Conservation (phyloP, 23 tunicate species). For the Ascidia mentula region DNA sequence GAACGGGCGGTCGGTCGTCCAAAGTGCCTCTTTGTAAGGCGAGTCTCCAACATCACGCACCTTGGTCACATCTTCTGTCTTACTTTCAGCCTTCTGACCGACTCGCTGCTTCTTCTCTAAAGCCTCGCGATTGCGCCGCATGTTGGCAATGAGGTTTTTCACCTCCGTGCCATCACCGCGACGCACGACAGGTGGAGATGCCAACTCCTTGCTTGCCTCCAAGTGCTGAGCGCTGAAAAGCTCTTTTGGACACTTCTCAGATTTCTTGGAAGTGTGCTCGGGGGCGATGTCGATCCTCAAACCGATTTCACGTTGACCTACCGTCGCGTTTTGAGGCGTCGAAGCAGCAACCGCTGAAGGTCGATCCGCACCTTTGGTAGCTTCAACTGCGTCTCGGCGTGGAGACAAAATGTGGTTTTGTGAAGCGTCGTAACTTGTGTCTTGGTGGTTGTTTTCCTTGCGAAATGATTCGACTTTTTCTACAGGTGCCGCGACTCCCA, state of each 20-base stretch:
- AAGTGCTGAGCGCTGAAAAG: neutral
- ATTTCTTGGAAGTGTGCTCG: neutral
- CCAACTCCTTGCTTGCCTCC: neutral
- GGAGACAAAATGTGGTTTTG: neutral
- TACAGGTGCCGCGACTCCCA: neutral
- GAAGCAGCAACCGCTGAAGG: no score
- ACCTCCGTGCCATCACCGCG: no score
- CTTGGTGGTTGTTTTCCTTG: neutral
- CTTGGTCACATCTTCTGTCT: neutral
- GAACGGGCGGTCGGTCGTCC: neutral
- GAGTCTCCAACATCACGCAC: neutral
- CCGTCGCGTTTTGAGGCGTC: neutral
- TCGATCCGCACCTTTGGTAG: neutral
- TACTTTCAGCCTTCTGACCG: neutral
- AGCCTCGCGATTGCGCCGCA: constrained; percentile 42
- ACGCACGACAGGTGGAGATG: neutral
- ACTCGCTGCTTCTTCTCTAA: constrained; percentile 33
- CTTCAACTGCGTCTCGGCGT: neutral
- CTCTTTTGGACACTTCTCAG: neutral
- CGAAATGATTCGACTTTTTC: neutral
- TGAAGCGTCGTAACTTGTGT: neutral
- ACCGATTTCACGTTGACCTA: neutral
- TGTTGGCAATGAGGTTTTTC: constrained; percentile 41
- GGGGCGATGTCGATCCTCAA: neutral
- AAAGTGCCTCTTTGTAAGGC: neutral